Evolutionary conservation across 1,140 invertebrate genomes (phyloP).

Genomic region (Macrosteles quadrilineatus): DNA sequence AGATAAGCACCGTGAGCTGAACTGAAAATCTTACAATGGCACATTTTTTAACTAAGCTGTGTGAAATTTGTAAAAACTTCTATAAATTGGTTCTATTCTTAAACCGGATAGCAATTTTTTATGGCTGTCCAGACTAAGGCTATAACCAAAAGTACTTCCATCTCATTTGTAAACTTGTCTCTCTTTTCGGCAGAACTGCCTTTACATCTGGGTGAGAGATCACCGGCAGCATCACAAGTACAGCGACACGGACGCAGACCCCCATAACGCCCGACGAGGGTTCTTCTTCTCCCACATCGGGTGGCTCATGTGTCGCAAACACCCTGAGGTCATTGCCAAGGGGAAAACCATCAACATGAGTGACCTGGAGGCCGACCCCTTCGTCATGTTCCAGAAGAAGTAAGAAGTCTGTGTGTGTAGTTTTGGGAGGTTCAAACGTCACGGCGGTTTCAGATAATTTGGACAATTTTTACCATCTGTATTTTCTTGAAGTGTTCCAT

Average conservation of each 20-base stretch:
- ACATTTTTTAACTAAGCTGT: too few species aligned
- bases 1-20: too few species aligned
- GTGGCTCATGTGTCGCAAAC: conserved; percentile 65
- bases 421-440: background rate
- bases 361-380: conserved; percentile 69
- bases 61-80: too few species aligned
- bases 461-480: background rate
- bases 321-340: conserved; percentile 63
- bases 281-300: conserved; percentile 71
- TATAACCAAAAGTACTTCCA: too few species aligned
- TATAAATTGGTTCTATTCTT: too few species aligned
- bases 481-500: background rate
- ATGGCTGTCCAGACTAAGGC: too few species aligned
- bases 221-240: conserved; percentile 68
- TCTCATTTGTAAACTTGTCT: too few species aligned
- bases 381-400: conserved; percentile 73
- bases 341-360: conserved; percentile 70
- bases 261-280: conserved; percentile 64
- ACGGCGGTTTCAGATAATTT: background rate
- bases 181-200: conserved; percentile 43
- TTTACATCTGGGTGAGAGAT: conserved; percentile 58
- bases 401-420: too few species aligned
- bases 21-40: too few species aligned
- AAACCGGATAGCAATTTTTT: too few species aligned
- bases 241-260: conserved; percentile 66